phyloP scores from a whole-genome alignment of 1,140 invertebrate genomes.

The Amyelois transitella region DNA sequence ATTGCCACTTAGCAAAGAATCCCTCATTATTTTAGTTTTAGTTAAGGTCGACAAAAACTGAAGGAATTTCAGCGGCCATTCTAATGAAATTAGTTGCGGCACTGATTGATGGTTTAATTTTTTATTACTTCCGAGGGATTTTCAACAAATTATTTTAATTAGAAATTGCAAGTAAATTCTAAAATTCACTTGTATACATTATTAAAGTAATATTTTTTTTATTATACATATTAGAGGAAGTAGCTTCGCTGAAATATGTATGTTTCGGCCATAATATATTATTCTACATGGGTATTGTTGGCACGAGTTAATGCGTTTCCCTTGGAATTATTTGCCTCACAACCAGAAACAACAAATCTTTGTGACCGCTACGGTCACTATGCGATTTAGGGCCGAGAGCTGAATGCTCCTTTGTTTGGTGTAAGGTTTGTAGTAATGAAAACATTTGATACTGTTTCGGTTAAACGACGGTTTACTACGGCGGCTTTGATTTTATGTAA shows the following conservation, averaged over 20 bases:
- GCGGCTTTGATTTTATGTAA: background rate
- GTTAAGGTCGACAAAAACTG: background rate
- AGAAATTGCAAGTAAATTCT: background rate
- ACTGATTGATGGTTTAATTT: background rate
- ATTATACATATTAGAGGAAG: background rate
- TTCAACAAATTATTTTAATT: background rate
- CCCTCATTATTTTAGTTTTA: background rate
- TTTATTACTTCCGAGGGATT: background rate
- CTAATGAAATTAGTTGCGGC: background rate
- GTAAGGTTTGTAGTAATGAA: background rate
- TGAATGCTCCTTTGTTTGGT: constrained; percentile 2
- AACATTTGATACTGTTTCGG: background rate
- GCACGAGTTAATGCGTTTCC: background rate
- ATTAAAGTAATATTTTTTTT: background rate
- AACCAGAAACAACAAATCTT: background rate
- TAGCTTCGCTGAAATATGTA: too few species aligned
- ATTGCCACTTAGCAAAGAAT: too few species aligned
- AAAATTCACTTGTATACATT: background rate
- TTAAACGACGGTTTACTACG: background rate
- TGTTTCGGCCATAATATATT: too few species aligned
- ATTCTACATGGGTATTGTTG: background rate
- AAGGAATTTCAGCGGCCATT: background rate
- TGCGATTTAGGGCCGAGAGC: background rate
- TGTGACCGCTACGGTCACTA: background rate
- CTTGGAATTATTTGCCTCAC: background rate